phyloP scores from a whole-genome alignment of 92 coral and sea anemone genomes.

The Siderastrea radians region DNA sequence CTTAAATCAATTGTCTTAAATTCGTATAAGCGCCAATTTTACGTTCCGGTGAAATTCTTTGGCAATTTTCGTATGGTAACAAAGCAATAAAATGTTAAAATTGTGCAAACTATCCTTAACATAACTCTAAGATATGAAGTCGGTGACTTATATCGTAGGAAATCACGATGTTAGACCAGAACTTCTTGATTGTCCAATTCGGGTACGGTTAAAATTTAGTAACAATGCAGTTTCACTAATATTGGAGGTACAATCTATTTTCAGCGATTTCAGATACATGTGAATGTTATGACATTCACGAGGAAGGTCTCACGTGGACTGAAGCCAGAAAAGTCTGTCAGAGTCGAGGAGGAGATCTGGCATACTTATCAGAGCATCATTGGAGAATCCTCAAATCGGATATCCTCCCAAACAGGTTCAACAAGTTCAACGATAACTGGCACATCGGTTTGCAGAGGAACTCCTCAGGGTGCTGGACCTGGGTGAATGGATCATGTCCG shows the following conservation, averaged over 20 bases:
- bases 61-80: too few relatives aligned
- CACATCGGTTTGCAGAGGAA: too few relatives aligned
- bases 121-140: too few relatives aligned
- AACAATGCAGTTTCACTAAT: neutral
- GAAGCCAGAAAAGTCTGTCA: slow-evolving; percentile 37
- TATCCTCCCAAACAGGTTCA: slow-evolving; percentile 63
- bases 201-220: too few relatives aligned
- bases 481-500: slow-evolving; percentile 64
- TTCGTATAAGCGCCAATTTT: too few relatives aligned
- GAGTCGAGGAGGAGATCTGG: slow-evolving; percentile 56
- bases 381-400: slow-evolving; percentile 56
- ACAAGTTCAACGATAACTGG: slow-evolving; percentile 66
- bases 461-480: slow-evolving; percentile 63
- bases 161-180: too few relatives aligned
- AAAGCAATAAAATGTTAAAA: too few relatives aligned
- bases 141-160: too few relatives aligned
- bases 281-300: slow-evolving; percentile 27
- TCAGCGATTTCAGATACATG: slow-evolving; percentile 1
- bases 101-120: too few relatives aligned
- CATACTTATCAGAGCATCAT: slow-evolving; percentile 60
- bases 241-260: neutral
- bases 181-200: too few relatives aligned
- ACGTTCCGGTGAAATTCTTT: too few relatives aligned
- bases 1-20: too few relatives aligned
- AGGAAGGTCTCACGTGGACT: slow-evolving; percentile 32